These are phyloP conservation scores for Platyscelio sp. DNA, from an alignment of 2,888 invertebrate species.

Conservation along the genomic window DNA sequence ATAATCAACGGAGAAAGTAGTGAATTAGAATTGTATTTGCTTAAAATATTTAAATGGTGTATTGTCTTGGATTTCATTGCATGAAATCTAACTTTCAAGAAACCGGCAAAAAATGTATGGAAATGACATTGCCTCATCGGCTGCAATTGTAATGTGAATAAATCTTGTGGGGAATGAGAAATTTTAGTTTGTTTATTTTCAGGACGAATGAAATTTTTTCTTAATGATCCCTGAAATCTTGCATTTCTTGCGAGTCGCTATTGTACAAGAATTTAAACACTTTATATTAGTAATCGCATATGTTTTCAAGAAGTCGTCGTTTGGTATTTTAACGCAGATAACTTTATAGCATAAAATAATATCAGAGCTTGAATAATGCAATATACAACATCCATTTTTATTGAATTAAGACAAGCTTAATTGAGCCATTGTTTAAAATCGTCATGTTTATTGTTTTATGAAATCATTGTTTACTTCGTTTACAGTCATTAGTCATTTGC, in stretches of 20 bases:
- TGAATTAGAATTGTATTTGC: conserved; percentile 45
- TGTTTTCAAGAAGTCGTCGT: no score
- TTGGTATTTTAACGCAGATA: no score
- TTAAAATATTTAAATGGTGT: conserved; percentile 48
- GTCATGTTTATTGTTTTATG: neutral
- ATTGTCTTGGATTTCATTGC: conserved; percentile 38
- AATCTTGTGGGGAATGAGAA: no score
- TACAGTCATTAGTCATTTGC: conserved; percentile 2
- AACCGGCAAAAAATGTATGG: conserved; percentile 51
- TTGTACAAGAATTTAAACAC: no score
- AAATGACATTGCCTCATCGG: conserved; percentile 49
- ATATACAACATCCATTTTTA: no score
- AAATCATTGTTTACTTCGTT: neutral
- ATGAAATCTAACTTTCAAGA: conserved; percentile 55
- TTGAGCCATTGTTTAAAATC: neutral
- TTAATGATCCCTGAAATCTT: no score
- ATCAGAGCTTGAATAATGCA: no score
- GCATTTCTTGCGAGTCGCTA: no score
- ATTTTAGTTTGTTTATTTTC: conserved; percentile 7
- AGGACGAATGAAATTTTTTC: no score
- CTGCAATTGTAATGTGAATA: conserved; percentile 36
- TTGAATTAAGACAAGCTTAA: no score
- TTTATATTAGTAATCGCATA: no score
- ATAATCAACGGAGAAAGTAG: conserved; percentile 40
- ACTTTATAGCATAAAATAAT: no score